Base-by-base conservation (phyloP, 2,113 vertebrate species). In the Gulo gulo region DNA sequence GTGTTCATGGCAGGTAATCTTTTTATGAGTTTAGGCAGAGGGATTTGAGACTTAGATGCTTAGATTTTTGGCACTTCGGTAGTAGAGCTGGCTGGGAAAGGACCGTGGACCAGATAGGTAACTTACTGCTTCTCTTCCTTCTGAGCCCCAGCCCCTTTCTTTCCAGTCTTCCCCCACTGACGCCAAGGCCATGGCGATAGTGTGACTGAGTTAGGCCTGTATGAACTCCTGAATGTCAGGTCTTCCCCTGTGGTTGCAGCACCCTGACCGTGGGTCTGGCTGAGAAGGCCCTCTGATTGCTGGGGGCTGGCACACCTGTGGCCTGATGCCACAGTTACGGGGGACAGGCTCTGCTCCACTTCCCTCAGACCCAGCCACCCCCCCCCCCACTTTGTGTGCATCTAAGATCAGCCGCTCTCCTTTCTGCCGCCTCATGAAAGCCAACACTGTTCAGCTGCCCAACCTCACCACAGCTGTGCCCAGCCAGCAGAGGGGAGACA, bases 401-500 rank as follows among this genome's bases (percentile, higher is more conserved):
- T 87, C 88, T 52, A 24, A 96, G 82, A 59, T 81, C 52, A 76
- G 88, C 95, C 82, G 80, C 92, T 81, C 45, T 88, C 86, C 88
- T 91, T 92, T 83, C 94, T 96, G 65, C 82, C 39, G 18, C 39
- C 39, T 74, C 71, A 95, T 98, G 97, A 98, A 98, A 98, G 98
- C 97, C 52, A 65, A 81, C 97, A 97, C 97, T 98, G 97, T 98
- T 97, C 81, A 26, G 55, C 87, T 94, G 94, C 95, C 95, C 94
- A 63, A 3, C 81, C 97, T 97, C 52, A 29, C 88, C 95, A 90
- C 98, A 98, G 98, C 98, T 98, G 98, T 88, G 92, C 39, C 92
- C 78, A 31, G 97, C 92, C 97, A 95, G 97, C 97, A 94, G 74
- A 84, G 85, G 96, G 96, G 97, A 98, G 98, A 98, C 97, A 98